These are phyloP conservation scores for Enoplosus armatus DNA, from an alignment of 2,797 vertebrate species.

Conservation along the genomic window DNA sequence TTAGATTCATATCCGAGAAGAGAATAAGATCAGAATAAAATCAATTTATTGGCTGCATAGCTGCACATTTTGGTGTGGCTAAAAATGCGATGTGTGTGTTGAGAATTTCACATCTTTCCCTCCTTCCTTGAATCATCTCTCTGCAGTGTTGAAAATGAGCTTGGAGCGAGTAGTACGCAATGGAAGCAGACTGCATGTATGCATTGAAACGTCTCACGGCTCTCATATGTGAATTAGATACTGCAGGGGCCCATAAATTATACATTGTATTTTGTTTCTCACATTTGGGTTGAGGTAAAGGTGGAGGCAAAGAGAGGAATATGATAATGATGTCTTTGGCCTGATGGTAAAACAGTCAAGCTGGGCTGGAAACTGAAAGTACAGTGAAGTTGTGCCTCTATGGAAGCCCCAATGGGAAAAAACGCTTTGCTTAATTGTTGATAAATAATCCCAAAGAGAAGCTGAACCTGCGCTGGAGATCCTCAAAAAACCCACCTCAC, in stretches of 20 bases:
- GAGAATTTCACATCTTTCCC: neutral
- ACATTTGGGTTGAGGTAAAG: neutral
- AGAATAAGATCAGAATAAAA: neutral
- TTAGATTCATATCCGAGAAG: neutral
- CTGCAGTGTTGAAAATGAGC: neutral
- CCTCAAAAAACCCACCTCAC: constrained; percentile 13
- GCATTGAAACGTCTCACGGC: no score
- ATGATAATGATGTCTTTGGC: neutral
- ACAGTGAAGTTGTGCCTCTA: neutral
- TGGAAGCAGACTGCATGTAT: neutral
- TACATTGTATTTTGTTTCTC: neutral
- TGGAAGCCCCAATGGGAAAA: neutral
- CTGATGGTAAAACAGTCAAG: neutral
- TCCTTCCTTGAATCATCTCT: neutral
- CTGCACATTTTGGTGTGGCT: neutral
- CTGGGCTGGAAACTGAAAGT: neutral
- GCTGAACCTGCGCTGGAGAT: neutral
- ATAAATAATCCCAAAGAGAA: constrained; percentile 15
- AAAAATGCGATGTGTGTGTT: neutral
- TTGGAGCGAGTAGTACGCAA: neutral
- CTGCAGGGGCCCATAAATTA: neutral
- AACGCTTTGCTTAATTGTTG: constrained; percentile 31
- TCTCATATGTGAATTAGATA: neutral
- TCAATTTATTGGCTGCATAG: neutral
- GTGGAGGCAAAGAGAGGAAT: neutral